Base-by-base conservation (phyloP, 2,797 vertebrate genomes). In the Sebastiscus tertius region DNA sequence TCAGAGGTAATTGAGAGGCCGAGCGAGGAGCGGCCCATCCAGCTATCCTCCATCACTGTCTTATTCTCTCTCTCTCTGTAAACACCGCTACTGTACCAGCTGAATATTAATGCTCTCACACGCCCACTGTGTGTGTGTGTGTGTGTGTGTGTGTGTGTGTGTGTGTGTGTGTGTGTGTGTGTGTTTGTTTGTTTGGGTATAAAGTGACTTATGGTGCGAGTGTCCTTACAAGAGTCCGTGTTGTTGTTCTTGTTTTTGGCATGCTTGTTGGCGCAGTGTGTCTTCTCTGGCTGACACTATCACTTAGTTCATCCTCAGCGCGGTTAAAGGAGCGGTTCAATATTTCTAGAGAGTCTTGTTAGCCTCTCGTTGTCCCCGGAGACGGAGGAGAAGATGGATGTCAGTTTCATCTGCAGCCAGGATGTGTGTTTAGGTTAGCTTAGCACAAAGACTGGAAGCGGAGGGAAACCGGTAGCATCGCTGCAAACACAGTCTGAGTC, bases 1-100 rank as follows among this genome's bases (percentile, higher is more conserved):
- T 83, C 85, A 75, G 87, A 86, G 77, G 91, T 94, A 94, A 95
- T 94, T 94, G 93, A 94, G 93, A 94, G 91, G 91, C 92, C 76
- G 85, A 88, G 85, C 69, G 72, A 87, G 84, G 87, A 84, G n/a
- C 29, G 77, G 74, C 86, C 59, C 75, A 90, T 84, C 62, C 62
- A 91, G 89, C 87, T 62, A 65, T 90, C 91, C 91, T 93, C 92
- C 91, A 94, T 94, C 93, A 93, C 91, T 92, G 93, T 93, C 93
- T 89, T 72, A 81, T 94, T 89, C 88, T 77, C 85, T 81, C 90
- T 89, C 86, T 88, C 87, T 89, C 22, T 86, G 90, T 95, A 93
- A 93, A 94, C 91, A 94, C 80, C 42, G 68, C 76, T 79, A 89
- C 89, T 90, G 91, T 92, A 93, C 75, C 42, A 5, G 10, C 86